These are phyloP conservation scores for Anguilla rostrata DNA, from an alignment of 2,113 vertebrate genomes.

Conservation along the genomic window DNA sequence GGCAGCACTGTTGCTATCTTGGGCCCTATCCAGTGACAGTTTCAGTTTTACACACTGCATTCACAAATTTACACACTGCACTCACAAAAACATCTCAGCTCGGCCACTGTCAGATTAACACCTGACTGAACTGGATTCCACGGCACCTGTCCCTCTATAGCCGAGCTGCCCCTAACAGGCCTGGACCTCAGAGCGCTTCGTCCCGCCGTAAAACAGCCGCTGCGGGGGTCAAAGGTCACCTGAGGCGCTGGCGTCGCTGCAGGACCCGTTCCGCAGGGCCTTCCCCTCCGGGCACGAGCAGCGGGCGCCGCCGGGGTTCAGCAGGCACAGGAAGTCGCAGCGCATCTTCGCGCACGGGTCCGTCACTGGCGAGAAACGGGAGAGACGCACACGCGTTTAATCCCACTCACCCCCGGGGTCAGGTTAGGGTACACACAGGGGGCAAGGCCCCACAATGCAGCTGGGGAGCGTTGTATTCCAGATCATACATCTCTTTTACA, in stretches of 20 bases:
- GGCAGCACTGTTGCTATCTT: too few relatives aligned
- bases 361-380: conserved; percentile 69
- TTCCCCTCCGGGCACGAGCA: conserved; percentile 95
- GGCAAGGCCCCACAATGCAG: neutral
- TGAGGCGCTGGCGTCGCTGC: conserved; percentile 78
- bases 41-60: too few relatives aligned
- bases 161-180: neutral
- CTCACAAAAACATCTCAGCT: too few relatives aligned
- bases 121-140: neutral
- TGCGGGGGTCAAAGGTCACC: conserved; percentile 62
- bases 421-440: neutral
- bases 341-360: conserved; percentile 87
- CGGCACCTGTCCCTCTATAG: neutral
- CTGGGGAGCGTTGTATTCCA: neutral
- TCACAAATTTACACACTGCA: too few relatives aligned
- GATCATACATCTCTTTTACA: neutral
- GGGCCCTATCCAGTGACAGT: too few relatives aligned
- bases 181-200: neutral
- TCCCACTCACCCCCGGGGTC: neutral
- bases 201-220: neutral
- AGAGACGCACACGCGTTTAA: neutral
- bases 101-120: too few relatives aligned
- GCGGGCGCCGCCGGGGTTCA: conserved; percentile 87
- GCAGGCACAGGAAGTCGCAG: conserved; percentile 93
- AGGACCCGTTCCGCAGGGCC: conserved; percentile 84